These are phyloP conservation scores for Hystrix cristata DNA, from an alignment of 2,113 vertebrate genomes.

Conservation along the genomic window DNA sequence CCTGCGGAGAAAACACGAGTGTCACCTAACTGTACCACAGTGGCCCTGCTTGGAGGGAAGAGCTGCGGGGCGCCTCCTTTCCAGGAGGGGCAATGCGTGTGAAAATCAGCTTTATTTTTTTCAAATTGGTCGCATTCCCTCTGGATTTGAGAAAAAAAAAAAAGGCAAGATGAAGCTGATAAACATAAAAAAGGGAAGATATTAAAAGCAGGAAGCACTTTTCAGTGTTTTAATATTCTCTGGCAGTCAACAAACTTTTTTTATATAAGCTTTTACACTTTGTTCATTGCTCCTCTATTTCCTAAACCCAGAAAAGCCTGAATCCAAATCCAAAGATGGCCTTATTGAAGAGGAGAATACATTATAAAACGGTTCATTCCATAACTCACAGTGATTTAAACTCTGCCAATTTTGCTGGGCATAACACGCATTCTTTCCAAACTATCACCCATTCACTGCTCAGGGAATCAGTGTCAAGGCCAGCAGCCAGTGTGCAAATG, in stretches of 20 bases:
- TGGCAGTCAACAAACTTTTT: slow-evolving; percentile 13
- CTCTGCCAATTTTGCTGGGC: slow-evolving; percentile 10
- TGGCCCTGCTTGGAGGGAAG: neutral
- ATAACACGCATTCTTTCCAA: slow-evolving; percentile 61
- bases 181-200: slow-evolving; percentile 36
- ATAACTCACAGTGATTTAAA: neutral
- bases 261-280: slow-evolving; percentile 30
- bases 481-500: neutral
- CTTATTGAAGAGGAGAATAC: neutral
- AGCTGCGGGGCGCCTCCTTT: neutral
- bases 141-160: neutral
- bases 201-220: slow-evolving; percentile 67
- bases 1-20: slow-evolving; percentile 77
- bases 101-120: neutral
- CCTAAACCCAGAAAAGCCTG: neutral
- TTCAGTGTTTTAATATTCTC: slow-evolving; percentile 12
- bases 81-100: neutral
- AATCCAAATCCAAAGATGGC: neutral
- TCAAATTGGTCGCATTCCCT: neutral
- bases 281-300: slow-evolving; percentile 50
- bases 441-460: slow-evolving; percentile 38
- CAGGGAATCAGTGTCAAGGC: neutral
- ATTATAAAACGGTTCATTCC: neutral
- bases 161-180: slow-evolving; percentile 13
- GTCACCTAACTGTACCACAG: neutral